Percentiles rank a stretch among this genome's conserved stretches.
Evolutionary conservation across 2,888 invertebrate species (phyloP).

Genomic region (Acrobasis consociella): DNA sequence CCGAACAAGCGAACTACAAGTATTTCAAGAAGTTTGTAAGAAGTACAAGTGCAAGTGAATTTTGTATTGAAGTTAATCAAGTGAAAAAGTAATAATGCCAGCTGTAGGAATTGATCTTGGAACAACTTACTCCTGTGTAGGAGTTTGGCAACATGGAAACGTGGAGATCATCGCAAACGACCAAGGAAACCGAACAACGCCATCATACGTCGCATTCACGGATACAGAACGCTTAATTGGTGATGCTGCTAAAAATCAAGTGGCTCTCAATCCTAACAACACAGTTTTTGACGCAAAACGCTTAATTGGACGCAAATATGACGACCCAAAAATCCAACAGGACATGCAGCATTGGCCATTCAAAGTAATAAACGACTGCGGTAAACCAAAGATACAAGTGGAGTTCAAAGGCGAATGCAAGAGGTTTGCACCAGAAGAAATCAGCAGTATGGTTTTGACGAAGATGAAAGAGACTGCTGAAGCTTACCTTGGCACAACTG

Average conservation of each 20-base stretch:
- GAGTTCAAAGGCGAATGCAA: conserved; percentile 86
- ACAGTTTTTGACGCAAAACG: conserved; percentile 89
- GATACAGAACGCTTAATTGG: conserved; percentile 92
- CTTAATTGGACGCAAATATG: conserved; percentile 90
- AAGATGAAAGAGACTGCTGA: conserved; percentile 86
- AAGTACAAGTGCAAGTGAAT: conserved; percentile 18
- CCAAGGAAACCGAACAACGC: conserved; percentile 94
- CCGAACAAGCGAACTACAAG: conserved; percentile 32
- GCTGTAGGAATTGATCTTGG: conserved; percentile 86
- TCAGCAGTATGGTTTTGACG: conserved; percentile 86
- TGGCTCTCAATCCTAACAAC: conserved; percentile 88
- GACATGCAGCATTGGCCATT: conserved; percentile 95
- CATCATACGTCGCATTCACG: conserved; percentile 94
- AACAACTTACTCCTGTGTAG: conserved; percentile 94
- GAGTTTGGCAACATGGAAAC: conserved; percentile 92
- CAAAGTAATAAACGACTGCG: conserved; percentile 84
- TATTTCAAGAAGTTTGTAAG: conserved; percentile 23
- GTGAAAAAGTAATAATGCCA: conserved; percentile 53
- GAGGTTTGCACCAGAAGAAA: conserved; percentile 86
- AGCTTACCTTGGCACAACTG: conserved; percentile 85
- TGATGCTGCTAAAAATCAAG: conserved; percentile 94
- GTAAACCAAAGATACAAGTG: conserved; percentile 87
- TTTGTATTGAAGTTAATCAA: conserved; percentile 23
- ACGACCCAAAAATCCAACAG: conserved; percentile 88
- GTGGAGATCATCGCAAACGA: conserved; percentile 94